Evolutionary conservation across 2,113 vertebrate species (phyloP).

Genomic region (Poeciliopsis turrubarensis): DNA sequence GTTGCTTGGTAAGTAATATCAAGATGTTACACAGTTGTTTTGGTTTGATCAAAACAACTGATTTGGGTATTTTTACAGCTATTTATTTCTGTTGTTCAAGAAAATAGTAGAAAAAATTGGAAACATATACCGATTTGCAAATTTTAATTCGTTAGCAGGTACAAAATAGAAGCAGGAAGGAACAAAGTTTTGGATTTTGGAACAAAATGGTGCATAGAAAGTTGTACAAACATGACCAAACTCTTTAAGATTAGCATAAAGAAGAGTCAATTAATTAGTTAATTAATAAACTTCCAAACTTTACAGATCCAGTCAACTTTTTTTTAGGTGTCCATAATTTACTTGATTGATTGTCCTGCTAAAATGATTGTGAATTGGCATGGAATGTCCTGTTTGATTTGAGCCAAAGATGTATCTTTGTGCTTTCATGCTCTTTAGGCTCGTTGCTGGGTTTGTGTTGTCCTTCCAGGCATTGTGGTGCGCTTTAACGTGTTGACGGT

Average conservation of each 20-base stretch:
- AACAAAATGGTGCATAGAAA: not conserved
- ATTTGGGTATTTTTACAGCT: not conserved
- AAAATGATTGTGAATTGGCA: not conserved
- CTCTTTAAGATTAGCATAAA: not conserved
- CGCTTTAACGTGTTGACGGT: conserved; percentile 82
- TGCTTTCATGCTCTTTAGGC: conserved; percentile 52
- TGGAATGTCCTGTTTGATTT: not conserved
- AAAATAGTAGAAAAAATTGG: not conserved
- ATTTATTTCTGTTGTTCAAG: not conserved
- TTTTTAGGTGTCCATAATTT: not conserved
- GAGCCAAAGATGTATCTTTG: conserved; percentile 30
- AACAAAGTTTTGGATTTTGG: not conserved
- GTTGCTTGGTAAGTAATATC: no score
- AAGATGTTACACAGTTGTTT: no score
- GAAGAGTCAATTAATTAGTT: not conserved
- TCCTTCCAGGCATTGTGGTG: conserved; percentile 77
- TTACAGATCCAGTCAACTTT: not conserved
- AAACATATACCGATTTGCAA: not conserved
- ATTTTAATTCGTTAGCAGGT: not conserved
- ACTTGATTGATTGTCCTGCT: not conserved
- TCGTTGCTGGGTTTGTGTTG: conserved; percentile 63
- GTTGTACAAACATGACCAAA: not conserved
- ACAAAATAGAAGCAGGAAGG: not conserved
- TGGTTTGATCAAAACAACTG: no score
- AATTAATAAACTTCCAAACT: not conserved